phyloP scores from a whole-genome alignment of 1,140 invertebrate genomes.

The Mizuhopecten yessoensis region DNA sequence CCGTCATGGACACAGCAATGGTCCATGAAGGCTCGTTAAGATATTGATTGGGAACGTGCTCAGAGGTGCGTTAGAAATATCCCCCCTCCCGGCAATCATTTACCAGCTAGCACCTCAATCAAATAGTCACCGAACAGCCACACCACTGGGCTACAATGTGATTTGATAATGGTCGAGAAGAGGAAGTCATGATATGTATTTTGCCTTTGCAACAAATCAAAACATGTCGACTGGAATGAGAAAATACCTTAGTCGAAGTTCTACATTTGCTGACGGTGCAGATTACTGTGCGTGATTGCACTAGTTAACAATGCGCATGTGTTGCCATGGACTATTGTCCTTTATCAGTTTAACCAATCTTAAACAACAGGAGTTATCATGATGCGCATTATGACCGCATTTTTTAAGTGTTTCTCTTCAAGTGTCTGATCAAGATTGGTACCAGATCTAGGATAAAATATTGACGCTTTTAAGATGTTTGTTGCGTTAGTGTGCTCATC shows the following conservation, averaged over 20 bases:
- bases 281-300: neutral
- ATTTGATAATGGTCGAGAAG: neutral
- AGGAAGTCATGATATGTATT: neutral
- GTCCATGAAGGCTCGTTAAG: neutral
- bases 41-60: neutral
- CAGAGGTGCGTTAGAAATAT: neutral
- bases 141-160: neutral
- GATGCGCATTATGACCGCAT: neutral
- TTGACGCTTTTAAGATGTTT: constrained; percentile 3
- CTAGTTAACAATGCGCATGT: neutral
- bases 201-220: neutral
- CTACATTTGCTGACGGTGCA: too few relatives aligned
- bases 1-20: too few relatives aligned
- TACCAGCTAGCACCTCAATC: neutral
- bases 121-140: neutral
- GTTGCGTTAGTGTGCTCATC: neutral
- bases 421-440: neutral
- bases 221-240: neutral
- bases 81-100: neutral
- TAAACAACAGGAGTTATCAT: neutral
- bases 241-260: neutral
- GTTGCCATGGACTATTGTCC: neutral
- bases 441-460: neutral
- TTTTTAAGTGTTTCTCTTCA: neutral
- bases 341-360: neutral